Evolutionary conservation across 2,888 invertebrate genomes (phyloP), one percentile per base, ranked within the genome.

Genomic region (Harpagoxenus sublaevis): DNA sequence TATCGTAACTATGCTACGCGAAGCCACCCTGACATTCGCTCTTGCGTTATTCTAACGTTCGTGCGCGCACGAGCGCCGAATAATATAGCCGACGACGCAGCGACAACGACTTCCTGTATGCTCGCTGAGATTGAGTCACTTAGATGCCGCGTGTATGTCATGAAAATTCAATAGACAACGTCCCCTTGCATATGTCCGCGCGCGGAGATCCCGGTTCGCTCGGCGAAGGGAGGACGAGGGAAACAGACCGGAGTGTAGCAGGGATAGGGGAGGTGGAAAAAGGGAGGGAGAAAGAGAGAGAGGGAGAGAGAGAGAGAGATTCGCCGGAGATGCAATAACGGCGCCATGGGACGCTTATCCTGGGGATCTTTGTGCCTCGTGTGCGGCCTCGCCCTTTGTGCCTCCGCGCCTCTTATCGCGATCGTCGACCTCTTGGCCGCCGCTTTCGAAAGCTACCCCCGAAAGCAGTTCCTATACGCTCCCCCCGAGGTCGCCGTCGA

Each of bases 101-200:
- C 71, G 83, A 71, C 78, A 83, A 85, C 87, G 84, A 85, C 65
- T 78, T 83, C 73, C 74, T 55, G 84, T 39, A 83, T 89, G 70
- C 84, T 74, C 57, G 84, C 88, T 68, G 85, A 89, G 91, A 92
- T 92, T 91, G 92, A 92, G 92, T 91, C 88, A 89, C 88, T 74
- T 87, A 88, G 88, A 87, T 87, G 88, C 86, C 87, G 85, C 87
- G 86, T 85, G 87, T 87, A 83, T 86, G 89, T 88, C 89, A 89
- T 90, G 90, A 91, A 92, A 92, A 92, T 92, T 92, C 92, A 92
- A 92, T 92, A 89, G 91, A 92, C 89, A 86, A 81, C 81, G 81
- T 83, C 84, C 85, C 90, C 86, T 83, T 87, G 89, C 90, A 89
- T 90, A 89, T 89, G 89, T 82, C 88, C 75, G 66, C 57, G 39